A percentile compares a stretch with the other conserved stretches of the same genome.
phyloP scores from a whole-genome alignment of 2,797 vertebrate genomes.

The Epinephelus malabaricus region DNA sequence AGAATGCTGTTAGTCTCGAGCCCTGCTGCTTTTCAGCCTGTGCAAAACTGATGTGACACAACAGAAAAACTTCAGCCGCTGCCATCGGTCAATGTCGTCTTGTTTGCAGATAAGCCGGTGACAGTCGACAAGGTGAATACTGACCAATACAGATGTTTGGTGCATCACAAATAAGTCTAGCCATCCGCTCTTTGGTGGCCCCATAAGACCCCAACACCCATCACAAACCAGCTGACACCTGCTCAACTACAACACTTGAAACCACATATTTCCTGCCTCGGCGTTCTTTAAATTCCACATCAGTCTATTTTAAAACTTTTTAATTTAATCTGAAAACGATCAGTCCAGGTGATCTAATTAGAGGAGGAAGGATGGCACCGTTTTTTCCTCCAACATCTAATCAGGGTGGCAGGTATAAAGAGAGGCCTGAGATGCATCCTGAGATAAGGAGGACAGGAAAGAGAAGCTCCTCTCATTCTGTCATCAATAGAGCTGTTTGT shows the following conservation, averaged over 20 bases:
- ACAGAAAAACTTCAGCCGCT: too few relatives aligned
- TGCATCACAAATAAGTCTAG: too few relatives aligned
- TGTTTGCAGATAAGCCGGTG: too few relatives aligned
- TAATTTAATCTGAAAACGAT: conserved; percentile 54
- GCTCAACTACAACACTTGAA: neutral
- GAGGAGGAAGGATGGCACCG: conserved; percentile 54
- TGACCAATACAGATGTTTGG: too few relatives aligned
- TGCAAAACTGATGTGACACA: too few relatives aligned
- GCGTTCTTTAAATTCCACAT: neutral
- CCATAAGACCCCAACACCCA: too few relatives aligned
- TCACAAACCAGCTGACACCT: too few relatives aligned
- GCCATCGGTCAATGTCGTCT: too few relatives aligned
- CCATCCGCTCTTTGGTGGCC: too few relatives aligned
- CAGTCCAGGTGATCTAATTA: conserved; percentile 61
- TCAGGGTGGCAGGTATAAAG: conserved; percentile 67
- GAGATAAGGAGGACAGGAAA: conserved; percentile 59
- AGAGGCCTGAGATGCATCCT: conserved; percentile 64
- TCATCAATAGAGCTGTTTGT: conserved; percentile 57
- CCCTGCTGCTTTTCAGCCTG: too few relatives aligned
- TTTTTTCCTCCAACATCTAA: conserved; percentile 70
- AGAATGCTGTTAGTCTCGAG: too few relatives aligned
- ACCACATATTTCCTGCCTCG: neutral
- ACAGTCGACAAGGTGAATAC: too few relatives aligned
- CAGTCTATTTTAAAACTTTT: conserved; percentile 30
- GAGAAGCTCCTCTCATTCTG: conserved; percentile 29